Conservation (phyloP, 2,797 vertebrate genomes). For the Dendrocincla tyrannina region DNA sequence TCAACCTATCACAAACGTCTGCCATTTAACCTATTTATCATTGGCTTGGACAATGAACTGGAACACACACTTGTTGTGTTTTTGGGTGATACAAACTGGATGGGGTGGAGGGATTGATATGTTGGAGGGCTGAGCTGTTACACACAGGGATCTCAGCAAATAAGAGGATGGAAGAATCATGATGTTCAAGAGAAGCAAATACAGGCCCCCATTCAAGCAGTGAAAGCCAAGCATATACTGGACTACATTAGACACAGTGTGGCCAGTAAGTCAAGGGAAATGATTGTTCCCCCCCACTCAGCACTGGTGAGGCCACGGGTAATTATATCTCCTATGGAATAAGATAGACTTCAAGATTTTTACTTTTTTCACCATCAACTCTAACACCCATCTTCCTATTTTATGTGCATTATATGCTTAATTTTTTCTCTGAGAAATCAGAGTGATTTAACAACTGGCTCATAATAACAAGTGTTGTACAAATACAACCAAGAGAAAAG, state of each 20-base stretch:
- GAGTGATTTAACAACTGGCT: not conserved
- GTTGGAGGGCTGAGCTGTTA: not conserved
- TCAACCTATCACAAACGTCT: not conserved
- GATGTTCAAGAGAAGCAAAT: not conserved
- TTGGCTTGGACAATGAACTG: not conserved
- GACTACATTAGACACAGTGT: accelerated
- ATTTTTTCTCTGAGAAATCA: not conserved
- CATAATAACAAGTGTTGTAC: not conserved
- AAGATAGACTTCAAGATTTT: not conserved
- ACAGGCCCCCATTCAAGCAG: not conserved
- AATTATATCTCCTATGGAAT: not conserved
- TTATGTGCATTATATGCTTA: accelerated
- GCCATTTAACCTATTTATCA: not conserved
- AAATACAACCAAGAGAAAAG: not conserved
- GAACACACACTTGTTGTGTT: not conserved
- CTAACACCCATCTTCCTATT: not conserved
- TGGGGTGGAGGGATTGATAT: not conserved
- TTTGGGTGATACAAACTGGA: not conserved
- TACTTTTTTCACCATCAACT: not conserved
- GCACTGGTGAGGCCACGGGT: not conserved
- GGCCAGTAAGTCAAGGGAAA: not conserved
- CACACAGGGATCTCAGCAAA: not conserved
- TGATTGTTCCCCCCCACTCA: not conserved
- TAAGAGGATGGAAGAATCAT: not conserved
- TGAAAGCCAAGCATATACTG: not conserved